Percentiles rank a stretch among this genome's conserved stretches.
These are phyloP conservation scores for Ormyrus nitidulus DNA, from an alignment of 2,888 invertebrate species.

Conservation along the genomic window DNA sequence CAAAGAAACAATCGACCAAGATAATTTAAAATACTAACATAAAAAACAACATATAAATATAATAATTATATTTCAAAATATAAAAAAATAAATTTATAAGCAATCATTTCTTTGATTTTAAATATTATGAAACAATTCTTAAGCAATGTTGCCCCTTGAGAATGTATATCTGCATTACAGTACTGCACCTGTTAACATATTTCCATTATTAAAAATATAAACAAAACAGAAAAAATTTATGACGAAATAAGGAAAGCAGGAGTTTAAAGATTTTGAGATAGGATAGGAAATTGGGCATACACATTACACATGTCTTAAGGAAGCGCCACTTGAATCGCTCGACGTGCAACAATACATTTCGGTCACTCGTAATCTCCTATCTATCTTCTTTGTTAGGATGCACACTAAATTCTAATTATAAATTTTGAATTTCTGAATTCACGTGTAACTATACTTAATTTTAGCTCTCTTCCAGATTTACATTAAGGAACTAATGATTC, in stretches of 20 bases:
- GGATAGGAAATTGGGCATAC: slow-evolving; percentile 49
- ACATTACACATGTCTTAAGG: slow-evolving; percentile 44
- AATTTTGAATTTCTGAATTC: slow-evolving; percentile 34
- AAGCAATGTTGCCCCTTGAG: slow-evolving; percentile 27
- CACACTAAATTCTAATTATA: slow-evolving; percentile 45
- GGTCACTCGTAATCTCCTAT: slow-evolving; percentile 45
- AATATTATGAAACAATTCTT: slow-evolving; percentile 10
- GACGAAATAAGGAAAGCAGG: slow-evolving; percentile 22
- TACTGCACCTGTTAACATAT: slow-evolving; percentile 53
- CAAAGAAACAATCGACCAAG: slow-evolving; percentile 48
- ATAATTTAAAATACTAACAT: background rate
- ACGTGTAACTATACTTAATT: slow-evolving; percentile 26
- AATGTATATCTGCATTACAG: slow-evolving; percentile 18
- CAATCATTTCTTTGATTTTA: slow-evolving; percentile 53
- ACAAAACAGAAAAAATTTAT: slow-evolving; percentile 9
- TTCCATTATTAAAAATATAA: slow-evolving; percentile 40
- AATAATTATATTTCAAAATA: slow-evolving; percentile 30
- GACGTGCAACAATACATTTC: slow-evolving; percentile 42
- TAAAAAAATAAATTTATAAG: slow-evolving; percentile 24
- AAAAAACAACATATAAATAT: slow-evolving; percentile 15
- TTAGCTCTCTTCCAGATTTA: slow-evolving; percentile 25
- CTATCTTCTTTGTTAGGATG: slow-evolving; percentile 42
- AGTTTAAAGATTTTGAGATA: slow-evolving; percentile 16
- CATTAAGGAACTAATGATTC: slow-evolving; percentile 22
- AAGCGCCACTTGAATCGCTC: slow-evolving; percentile 45